Conservation (phyloP, 2,113 vertebrate genomes). For the Clupea harengus region DNA sequence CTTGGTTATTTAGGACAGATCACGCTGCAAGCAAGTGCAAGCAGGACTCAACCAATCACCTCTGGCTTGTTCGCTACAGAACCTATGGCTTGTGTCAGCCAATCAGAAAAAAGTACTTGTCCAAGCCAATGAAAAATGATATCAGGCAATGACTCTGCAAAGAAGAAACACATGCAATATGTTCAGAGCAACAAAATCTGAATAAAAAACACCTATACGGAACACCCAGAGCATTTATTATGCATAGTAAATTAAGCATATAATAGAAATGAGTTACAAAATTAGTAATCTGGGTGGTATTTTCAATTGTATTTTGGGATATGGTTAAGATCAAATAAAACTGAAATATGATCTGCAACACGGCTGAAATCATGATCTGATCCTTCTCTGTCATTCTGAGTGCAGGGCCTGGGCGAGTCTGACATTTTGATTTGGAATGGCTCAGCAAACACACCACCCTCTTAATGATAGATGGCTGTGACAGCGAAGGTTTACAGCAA, state of each 20-base stretch:
- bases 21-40: neutral
- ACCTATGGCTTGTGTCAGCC: neutral
- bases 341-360: neutral
- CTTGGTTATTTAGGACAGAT: neutral
- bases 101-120: neutral
- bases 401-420: slow-evolving; percentile 20
- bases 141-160: neutral
- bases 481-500: neutral
- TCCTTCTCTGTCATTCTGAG: neutral
- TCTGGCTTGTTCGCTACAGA: neutral
- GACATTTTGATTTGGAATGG: slow-evolving; percentile 42
- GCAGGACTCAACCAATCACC: neutral
- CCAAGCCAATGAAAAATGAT: neutral
- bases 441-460: slow-evolving; percentile 31
- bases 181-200: neutral
- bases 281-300: neutral
- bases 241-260: neutral
- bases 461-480: slow-evolving; percentile 27
- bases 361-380: neutral
- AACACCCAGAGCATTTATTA: neutral
- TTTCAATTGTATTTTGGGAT: neutral
- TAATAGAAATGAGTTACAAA: neutral
- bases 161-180: neutral
- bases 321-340: neutral
- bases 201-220: neutral